Conservation (phyloP, 53 echinoderm and acorn worm genomes). For the Echinarachnius parma region DNA sequence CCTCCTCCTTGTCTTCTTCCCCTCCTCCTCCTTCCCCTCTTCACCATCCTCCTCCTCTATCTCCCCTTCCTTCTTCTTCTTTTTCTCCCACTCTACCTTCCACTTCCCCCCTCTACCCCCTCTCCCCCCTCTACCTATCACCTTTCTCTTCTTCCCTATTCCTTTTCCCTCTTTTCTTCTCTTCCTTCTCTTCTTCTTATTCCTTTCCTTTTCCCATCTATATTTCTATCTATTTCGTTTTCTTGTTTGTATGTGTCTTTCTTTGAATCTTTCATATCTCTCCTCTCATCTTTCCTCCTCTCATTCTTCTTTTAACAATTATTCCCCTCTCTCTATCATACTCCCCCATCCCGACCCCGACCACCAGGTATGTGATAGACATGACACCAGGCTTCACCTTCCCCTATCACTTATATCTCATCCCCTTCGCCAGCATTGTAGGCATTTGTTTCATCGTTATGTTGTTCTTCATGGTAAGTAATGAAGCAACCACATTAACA, state of each 20-base stretch:
- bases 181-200: too few species aligned
- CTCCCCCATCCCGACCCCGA: too few species aligned
- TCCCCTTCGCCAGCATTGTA: slow-evolving; percentile 83
- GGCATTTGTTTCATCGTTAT: slow-evolving; percentile 80
- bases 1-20: too few species aligned
- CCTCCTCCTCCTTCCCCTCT: slow-evolving; percentile 2
- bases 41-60: background rate
- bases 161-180: too few species aligned
- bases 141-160: background rate
- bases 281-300: too few species aligned
- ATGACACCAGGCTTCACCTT: slow-evolving; percentile 61
- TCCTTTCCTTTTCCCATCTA: too few species aligned
- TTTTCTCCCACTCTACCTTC: background rate
- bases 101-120: too few species aligned
- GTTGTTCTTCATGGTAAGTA: slow-evolving; percentile 85
- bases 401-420: slow-evolving; percentile 69
- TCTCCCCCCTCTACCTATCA: slow-evolving; percentile 4
- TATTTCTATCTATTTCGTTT: too few species aligned
- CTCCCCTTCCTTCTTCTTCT: background rate
- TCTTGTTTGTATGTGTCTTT: too few species aligned
- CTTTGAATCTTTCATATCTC: too few species aligned
- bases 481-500: background rate
- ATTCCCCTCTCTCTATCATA: too few species aligned
- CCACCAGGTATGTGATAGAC: slow-evolving; percentile 52
- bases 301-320: too few species aligned